Conservation (phyloP, 2,888 invertebrate species). For the Ophraella communa region DNA sequence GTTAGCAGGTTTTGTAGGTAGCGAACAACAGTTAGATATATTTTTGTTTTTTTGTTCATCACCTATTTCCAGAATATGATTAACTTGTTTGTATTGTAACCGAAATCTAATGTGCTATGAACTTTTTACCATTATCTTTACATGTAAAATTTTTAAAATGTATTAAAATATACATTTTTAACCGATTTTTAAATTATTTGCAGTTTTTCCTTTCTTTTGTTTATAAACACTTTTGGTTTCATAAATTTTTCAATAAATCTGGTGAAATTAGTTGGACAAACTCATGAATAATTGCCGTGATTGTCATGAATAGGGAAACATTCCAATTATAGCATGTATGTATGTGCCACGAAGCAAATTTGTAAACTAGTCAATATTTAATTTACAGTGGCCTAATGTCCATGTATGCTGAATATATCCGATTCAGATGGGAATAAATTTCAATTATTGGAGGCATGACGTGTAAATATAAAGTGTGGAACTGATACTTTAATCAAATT, state of each 20-base stretch:
- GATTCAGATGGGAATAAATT: constrained; percentile 28
- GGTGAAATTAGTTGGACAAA: not conserved
- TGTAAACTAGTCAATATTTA: constrained; percentile 39
- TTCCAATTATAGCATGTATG: constrained; percentile 22
- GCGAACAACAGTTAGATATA: too few relatives aligned
- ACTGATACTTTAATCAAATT: not conserved
- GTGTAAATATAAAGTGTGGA: constrained; percentile 10
- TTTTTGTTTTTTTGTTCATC: too few relatives aligned
- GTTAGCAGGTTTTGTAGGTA: too few relatives aligned
- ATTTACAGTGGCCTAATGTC: constrained; percentile 34
- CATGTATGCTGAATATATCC: constrained; percentile 24
- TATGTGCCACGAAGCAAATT: constrained; percentile 20
- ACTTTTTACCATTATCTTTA: too few relatives aligned
- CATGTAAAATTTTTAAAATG: too few relatives aligned
- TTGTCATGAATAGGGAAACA: constrained; percentile 28
- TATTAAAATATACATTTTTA: too few relatives aligned
- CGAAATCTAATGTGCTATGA: too few relatives aligned
- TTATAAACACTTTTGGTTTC: too few relatives aligned
- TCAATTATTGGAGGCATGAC: constrained; percentile 23
- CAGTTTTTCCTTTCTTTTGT: too few relatives aligned
- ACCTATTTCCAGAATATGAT: too few relatives aligned
- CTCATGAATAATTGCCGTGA: constrained; percentile 23
- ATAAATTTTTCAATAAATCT: not conserved
- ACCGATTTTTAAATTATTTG: too few relatives aligned
- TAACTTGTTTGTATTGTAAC: too few relatives aligned